These are phyloP conservation scores for Crossaster papposus DNA, from an alignment of 53 echinoderm and acorn worm genomes.

Conservation along the genomic window DNA sequence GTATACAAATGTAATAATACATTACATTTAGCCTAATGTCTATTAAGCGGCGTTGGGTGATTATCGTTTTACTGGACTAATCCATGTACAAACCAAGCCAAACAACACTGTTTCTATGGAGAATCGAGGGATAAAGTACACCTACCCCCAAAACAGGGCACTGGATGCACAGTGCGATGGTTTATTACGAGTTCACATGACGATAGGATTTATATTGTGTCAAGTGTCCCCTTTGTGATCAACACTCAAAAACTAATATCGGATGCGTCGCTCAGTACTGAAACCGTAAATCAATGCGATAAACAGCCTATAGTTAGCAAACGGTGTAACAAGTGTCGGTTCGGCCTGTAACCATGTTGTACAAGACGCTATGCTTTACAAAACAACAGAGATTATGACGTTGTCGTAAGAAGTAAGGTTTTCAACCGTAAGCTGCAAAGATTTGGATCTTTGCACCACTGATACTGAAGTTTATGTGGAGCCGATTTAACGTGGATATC, in stretches of 20 bases:
- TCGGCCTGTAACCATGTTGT: no score
- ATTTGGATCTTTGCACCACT: no score
- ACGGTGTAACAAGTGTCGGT: not conserved
- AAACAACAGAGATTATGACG: no score
- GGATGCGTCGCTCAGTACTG: not conserved
- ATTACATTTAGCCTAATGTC: conserved; percentile 9
- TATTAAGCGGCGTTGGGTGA: conserved; percentile 7
- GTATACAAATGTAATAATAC: no score
- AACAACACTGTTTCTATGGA: not conserved
- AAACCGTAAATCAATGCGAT: not conserved
- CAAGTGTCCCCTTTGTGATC: not conserved
- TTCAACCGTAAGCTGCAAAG: no score
- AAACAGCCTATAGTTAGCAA: not conserved
- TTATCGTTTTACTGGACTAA: not conserved
- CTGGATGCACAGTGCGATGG: not conserved
- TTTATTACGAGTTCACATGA: not conserved
- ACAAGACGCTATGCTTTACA: no score
- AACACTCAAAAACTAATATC: not conserved
- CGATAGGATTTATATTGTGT: not conserved
- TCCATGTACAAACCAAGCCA: not conserved
- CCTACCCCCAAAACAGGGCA: not conserved
- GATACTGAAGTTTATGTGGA: no score
- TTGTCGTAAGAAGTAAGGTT: not conserved
- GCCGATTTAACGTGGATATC: no score
- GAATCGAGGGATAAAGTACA: not conserved